A percentile compares a stretch with the other conserved stretches of the same genome.
Conservation (phyloP, 2,888 invertebrate species). For the Mesodorylaimus sp. region DNA sequence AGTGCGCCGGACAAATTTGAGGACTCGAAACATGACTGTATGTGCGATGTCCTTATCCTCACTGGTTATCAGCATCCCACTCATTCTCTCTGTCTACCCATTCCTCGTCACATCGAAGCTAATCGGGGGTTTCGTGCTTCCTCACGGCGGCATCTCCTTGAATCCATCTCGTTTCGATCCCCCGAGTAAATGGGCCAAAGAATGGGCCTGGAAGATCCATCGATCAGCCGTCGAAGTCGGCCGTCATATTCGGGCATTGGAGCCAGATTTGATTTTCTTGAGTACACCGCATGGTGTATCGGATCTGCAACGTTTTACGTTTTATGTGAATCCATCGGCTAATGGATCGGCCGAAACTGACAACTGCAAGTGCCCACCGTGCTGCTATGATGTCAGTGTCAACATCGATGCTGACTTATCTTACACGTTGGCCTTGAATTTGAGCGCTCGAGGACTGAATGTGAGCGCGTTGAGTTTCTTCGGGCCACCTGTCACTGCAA, state of each 20-base stretch:
- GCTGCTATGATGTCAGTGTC: conserved; percentile 13
- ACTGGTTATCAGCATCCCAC: too few species aligned
- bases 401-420: conserved; percentile 9
- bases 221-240: conserved; percentile 11
- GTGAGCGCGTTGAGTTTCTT: conserved; percentile 12
- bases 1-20: too few species aligned
- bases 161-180: conserved; percentile 14
- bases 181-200: conserved; percentile 5
- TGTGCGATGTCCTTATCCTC: too few species aligned
- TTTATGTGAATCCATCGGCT: conserved; percentile 11
- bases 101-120: conserved; percentile 5
- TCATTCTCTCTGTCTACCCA: too few species aligned
- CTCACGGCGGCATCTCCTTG: conserved; percentile 14
- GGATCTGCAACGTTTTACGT: conserved; percentile 9
- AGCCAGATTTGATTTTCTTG: conserved; percentile 13
- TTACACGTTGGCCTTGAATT: conserved; percentile 4
- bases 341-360: conserved; percentile 14
- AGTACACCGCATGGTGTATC: conserved; percentile 15
- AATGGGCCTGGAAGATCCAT: conserved; percentile 12
- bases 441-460: conserved; percentile 6
- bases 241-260: conserved; percentile 7
- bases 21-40: too few species aligned
- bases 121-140: conserved; percentile 11
- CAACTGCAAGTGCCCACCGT: conserved; percentile 13
- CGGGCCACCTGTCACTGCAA: conserved; percentile 11